phyloP scores from a whole-genome alignment of 2,797 vertebrate genomes.

The Clarias laeviceps region DNA sequence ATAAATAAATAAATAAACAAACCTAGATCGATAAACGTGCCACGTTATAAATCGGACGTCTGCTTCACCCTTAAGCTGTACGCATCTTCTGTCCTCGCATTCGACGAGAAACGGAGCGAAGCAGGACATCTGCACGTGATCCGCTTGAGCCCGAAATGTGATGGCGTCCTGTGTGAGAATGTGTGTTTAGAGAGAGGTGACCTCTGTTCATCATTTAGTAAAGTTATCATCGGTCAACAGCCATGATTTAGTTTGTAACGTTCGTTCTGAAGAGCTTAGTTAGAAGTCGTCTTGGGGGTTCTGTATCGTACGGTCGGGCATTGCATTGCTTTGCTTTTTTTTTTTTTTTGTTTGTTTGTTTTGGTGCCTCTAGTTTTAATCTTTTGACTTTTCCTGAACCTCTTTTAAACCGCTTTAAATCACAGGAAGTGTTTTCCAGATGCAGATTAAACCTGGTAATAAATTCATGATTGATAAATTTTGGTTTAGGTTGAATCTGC shows the following conservation, averaged over 20 bases:
- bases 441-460: not conserved
- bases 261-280: constrained; percentile 31
- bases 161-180: not conserved
- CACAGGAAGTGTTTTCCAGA: not conserved
- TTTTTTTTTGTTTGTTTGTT: constrained; percentile 11
- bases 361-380: constrained; percentile 35
- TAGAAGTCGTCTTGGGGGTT: constrained; percentile 45
- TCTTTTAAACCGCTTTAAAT: constrained; percentile 14
- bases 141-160: not conserved
- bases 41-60: not conserved
- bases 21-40: not conserved
- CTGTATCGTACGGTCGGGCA: constrained; percentile 47
- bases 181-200: not conserved
- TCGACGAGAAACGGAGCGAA: not conserved
- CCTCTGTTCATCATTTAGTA: not conserved
- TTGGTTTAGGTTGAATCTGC: not conserved
- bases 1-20: too few species aligned
- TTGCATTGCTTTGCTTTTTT: not conserved
- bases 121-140: not conserved
- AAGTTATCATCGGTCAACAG: constrained; percentile 10
- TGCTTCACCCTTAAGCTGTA: not conserved
- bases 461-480: too few species aligned
- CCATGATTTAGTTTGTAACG: not conserved
- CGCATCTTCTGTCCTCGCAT: not conserved
- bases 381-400: constrained; percentile 28